These are phyloP conservation scores for Cryptoblepharus egeriae DNA, from an alignment of 2,797 vertebrate genomes.

Conservation along the genomic window DNA sequence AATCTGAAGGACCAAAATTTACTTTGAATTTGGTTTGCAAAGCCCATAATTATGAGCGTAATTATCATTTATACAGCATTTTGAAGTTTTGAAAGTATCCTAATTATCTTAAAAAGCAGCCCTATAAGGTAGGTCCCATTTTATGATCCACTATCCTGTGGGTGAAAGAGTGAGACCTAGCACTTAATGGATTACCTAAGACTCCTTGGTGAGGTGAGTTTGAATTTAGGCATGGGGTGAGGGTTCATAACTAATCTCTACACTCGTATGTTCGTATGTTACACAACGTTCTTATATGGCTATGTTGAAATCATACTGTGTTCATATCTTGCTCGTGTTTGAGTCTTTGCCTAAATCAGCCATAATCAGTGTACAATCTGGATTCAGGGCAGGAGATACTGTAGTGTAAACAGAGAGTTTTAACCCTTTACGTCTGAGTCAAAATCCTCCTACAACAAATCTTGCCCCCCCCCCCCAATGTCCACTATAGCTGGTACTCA, in stretches of 20 bases:
- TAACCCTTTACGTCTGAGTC: too few relatives aligned
- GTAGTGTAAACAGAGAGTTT: too few relatives aligned
- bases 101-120: background rate
- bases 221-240: background rate
- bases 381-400: too few relatives aligned
- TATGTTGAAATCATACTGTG: too few relatives aligned
- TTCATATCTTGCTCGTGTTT: background rate
- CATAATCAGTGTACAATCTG: too few relatives aligned
- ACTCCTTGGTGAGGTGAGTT: background rate
- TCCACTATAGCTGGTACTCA: too few relatives aligned
- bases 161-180: background rate
- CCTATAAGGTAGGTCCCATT: background rate
- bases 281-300: too few relatives aligned
- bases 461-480: too few relatives aligned
- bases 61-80: background rate
- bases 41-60: background rate
- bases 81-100: background rate
- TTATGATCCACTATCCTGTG: background rate
- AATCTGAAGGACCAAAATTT: background rate
- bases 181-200: background rate
- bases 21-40: background rate
- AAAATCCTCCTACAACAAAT: too few relatives aligned
- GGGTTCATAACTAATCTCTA: background rate
- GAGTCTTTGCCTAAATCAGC: too few relatives aligned
- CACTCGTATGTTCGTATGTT: too few relatives aligned